These are phyloP conservation scores for Idaea straminata DNA, from an alignment of 2,888 invertebrate species.

Conservation along the genomic window DNA sequence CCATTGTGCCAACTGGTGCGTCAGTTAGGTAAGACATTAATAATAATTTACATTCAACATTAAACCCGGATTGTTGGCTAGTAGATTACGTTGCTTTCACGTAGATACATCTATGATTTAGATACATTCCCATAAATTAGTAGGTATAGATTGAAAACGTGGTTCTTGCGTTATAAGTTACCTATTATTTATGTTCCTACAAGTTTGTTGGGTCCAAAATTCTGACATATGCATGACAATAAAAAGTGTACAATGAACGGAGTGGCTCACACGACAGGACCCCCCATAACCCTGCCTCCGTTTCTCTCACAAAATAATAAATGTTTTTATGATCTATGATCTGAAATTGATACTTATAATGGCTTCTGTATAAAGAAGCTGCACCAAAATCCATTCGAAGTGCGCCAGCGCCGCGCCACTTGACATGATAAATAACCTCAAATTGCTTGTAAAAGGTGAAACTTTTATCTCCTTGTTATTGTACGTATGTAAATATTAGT, in stretches of 20 bases:
- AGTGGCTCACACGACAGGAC: constrained; percentile 61
- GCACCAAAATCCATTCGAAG: constrained; percentile 59
- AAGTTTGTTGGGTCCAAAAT: constrained; percentile 60
- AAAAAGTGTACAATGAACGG: constrained; percentile 70
- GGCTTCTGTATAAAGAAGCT: constrained; percentile 78
- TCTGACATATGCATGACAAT: constrained; percentile 68
- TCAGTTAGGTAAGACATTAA: no score
- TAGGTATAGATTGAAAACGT: constrained; percentile 54
- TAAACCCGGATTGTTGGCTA: no score
- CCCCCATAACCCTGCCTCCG: constrained; percentile 65
- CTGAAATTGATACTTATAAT: constrained; percentile 80
- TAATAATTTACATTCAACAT: no score
- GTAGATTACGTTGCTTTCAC: constrained; percentile 63
- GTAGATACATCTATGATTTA: constrained; percentile 62
- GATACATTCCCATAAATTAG: constrained; percentile 61
- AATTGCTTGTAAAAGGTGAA: constrained; percentile 76
- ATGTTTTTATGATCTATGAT: constrained; percentile 79
- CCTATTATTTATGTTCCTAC: constrained; percentile 64
- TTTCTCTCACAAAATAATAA: constrained; percentile 56
- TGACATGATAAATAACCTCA: constrained; percentile 74
- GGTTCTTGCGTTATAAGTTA: constrained; percentile 46
- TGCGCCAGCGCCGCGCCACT: constrained; percentile 42
- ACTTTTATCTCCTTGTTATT: constrained; percentile 66
- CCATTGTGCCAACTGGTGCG: no score
- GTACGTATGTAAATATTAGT: constrained; percentile 72